These are phyloP conservation scores for Rhinopomastus cyanomelas DNA, from an alignment of 2,113 vertebrate genomes.

Conservation along the genomic window DNA sequence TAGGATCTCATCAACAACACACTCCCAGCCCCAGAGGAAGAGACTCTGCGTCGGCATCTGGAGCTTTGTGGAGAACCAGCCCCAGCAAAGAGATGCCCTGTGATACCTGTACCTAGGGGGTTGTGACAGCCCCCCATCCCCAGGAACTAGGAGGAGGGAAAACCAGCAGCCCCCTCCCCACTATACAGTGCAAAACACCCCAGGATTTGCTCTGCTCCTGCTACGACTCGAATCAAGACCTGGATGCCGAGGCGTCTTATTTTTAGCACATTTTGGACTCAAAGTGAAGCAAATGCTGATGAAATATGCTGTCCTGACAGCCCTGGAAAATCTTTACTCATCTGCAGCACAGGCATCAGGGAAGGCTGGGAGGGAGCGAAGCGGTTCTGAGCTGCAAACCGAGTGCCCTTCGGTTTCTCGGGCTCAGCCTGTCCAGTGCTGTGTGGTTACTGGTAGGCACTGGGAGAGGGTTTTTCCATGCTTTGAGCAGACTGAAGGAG, in stretches of 20 bases:
- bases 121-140: background rate
- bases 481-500: fast-evolving
- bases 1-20: background rate
- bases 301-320: constrained; percentile 23
- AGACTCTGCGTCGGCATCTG: fast-evolving
- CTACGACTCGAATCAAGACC: constrained; percentile 12
- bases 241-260: constrained; percentile 26
- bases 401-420: fast-evolving
- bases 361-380: constrained; percentile 3
- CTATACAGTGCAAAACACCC: background rate
- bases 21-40: background rate
- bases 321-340: constrained; percentile 31
- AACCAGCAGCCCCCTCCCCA: background rate
- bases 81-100: fast-evolving
- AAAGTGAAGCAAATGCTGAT: background rate
- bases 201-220: background rate
- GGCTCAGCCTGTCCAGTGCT: background rate
- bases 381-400: background rate
- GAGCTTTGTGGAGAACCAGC: background rate
- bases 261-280: constrained; percentile 46
- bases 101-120: background rate
- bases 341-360: background rate
- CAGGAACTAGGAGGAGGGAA: background rate
- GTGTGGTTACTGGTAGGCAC: background rate
- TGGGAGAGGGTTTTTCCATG: background rate